phyloP scores from a whole-genome alignment of 2,797 vertebrate genomes.

The Sebastes trivittatus region DNA sequence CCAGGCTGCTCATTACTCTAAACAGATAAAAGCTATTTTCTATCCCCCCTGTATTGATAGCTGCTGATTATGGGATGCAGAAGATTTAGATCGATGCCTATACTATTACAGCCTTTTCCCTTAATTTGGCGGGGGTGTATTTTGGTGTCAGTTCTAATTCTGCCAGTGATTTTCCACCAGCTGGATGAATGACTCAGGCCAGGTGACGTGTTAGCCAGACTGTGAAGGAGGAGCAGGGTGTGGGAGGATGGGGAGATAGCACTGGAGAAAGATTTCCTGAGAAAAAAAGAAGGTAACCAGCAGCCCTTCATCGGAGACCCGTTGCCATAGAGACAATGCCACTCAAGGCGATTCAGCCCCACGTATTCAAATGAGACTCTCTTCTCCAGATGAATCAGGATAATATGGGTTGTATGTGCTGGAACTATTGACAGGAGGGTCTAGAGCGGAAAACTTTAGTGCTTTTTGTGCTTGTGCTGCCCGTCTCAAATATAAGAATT shows the following conservation, averaged over 20 bases:
- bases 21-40: slow-evolving; percentile 12
- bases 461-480: too few species aligned
- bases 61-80: neutral
- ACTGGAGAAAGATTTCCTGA: slow-evolving; percentile 60
- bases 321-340: slow-evolving; percentile 77
- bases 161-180: slow-evolving; percentile 69
- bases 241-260: slow-evolving; percentile 68
- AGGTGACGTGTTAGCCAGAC: slow-evolving; percentile 69
- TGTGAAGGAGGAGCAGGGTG: slow-evolving; percentile 65
- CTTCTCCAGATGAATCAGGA: slow-evolving; percentile 25
- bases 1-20: slow-evolving; percentile 12
- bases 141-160: slow-evolving; percentile 21
- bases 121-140: neutral
- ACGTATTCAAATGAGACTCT: slow-evolving; percentile 44
- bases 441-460: neutral
- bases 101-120: neutral
- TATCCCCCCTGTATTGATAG: neutral
- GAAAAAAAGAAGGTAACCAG: slow-evolving; percentile 47
- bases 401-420: slow-evolving; percentile 5
- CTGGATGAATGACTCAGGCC: slow-evolving; percentile 74
- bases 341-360: slow-evolving; percentile 44
- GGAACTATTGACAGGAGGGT: slow-evolving; percentile 7
- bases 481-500: slow-evolving; percentile 16
- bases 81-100: neutral
- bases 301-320: slow-evolving; percentile 55